A percentile compares a stretch with the other conserved stretches of the same genome.
Conservation (phyloP, 2,888 invertebrate species). For the Nebria brevicollis region DNA sequence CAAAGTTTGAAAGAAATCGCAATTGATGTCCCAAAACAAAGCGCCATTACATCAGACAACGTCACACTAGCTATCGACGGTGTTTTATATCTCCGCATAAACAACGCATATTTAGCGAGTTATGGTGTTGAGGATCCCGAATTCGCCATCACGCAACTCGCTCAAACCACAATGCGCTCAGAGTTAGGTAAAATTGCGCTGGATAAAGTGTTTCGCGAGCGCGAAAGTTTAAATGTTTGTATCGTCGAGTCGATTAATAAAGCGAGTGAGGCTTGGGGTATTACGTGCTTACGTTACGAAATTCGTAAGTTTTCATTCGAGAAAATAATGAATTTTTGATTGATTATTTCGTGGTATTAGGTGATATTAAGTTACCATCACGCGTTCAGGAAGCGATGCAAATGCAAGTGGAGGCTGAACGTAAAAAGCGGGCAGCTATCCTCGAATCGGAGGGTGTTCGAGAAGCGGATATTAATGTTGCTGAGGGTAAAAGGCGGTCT, state of each 20-base stretch:
- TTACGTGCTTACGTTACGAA: slow-evolving; percentile 94
- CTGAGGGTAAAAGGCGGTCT: slow-evolving; percentile 93
- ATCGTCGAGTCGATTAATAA: slow-evolving; percentile 98
- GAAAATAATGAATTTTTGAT: slow-evolving; percentile 48
- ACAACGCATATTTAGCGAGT: slow-evolving; percentile 93
- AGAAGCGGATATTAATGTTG: slow-evolving; percentile 95
- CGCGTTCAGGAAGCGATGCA: slow-evolving; percentile 99
- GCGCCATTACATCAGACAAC: slow-evolving; percentile 97
- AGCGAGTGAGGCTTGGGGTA: slow-evolving; percentile 98
- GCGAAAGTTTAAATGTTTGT: slow-evolving; percentile 92
- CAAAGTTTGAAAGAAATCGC: slow-evolving; percentile 99
- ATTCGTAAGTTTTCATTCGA: slow-evolving; percentile 73
- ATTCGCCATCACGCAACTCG: slow-evolving; percentile 98
- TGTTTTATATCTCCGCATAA: slow-evolving; percentile 92
- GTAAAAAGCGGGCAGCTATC: slow-evolving; percentile 95
- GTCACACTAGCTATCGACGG: slow-evolving; percentile 97
- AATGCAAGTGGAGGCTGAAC: slow-evolving; percentile 99
- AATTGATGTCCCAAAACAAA: slow-evolving; percentile 98
- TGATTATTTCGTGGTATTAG: slow-evolving; percentile 62
- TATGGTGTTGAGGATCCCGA: slow-evolving; percentile 99
- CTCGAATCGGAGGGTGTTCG: slow-evolving; percentile 95
- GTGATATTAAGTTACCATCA: slow-evolving; percentile 87
- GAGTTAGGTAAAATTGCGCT: slow-evolving; percentile 97
- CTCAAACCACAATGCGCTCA: slow-evolving; percentile 99
- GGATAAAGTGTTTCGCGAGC: slow-evolving; percentile 96